Base-by-base conservation (phyloP, 2,888 invertebrate genomes). In the Melanargia galathea region DNA sequence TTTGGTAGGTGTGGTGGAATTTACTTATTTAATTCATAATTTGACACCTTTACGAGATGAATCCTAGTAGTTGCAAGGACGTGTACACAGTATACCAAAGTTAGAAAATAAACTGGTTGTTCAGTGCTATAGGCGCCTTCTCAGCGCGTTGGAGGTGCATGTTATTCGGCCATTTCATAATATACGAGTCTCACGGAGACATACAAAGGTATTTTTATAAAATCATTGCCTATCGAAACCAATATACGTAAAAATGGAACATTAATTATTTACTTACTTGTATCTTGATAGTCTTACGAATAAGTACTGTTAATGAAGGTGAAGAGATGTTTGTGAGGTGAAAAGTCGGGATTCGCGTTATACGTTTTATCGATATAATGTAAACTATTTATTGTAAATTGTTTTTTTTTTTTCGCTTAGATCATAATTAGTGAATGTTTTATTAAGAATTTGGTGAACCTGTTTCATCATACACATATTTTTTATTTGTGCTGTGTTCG, bases 41-140 rank as follows among this genome's bases (percentile, higher is more conserved):
- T 78, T 79, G 77, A 79, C 55, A 80, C 75, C 78, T 81, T 79
- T 82, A 82, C 75, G 81, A 82, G 82, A 79, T 64, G 52, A 62
- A 67, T 64, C 51, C 60, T 56, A 74, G 79, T 81, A 80, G 76
- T 77, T 81, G 77, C 78, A 76, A 73, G 76, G 82, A 80, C 78
- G 79, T 82, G 82, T 85, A 85, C 84, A 86, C 86, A 85, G 90
- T 90, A 92, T 92, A 92, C 92, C 92, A 92, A 92, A 92, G 92
- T 86, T 92, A 92, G 90, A 75, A 80, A 81, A 83, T 90, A 89
- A 85, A 87, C 83, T 81, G 63, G 59, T 65, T 43, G 64, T 62
- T 64, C 67, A 65, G 62, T 62, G 58, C 38, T 58, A 38, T 51
- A 62, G 58, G 54, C 55, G 55, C 62, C 54, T 61, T 45, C 64